These are phyloP conservation scores for Mobula hypostoma DNA, from an alignment of 2,113 vertebrate species.

Conservation along the genomic window DNA sequence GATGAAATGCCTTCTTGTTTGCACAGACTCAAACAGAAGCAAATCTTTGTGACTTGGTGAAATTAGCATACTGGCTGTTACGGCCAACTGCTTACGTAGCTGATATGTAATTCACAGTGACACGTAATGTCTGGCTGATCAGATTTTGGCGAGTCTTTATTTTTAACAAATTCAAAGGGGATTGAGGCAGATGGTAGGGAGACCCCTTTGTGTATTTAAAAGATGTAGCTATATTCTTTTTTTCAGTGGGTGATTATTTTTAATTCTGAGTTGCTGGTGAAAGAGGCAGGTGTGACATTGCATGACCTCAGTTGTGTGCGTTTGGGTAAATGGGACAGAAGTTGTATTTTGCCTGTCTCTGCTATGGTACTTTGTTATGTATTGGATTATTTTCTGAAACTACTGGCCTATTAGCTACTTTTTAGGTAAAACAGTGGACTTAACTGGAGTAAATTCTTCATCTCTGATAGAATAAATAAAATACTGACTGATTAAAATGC, in stretches of 20 bases:
- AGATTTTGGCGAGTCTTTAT: slow-evolving; percentile 49
- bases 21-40: slow-evolving; percentile 53
- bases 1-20: slow-evolving; percentile 59
- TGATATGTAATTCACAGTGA: slow-evolving; percentile 38
- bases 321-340: slow-evolving; percentile 36
- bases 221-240: slow-evolving; percentile 36
- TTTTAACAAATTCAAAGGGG: slow-evolving; percentile 50
- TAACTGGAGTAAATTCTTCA: neutral
- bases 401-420: slow-evolving; percentile 14
- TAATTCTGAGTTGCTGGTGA: slow-evolving; percentile 33
- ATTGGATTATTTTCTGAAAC: slow-evolving; percentile 26
- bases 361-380: slow-evolving; percentile 24
- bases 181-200: slow-evolving; percentile 47
- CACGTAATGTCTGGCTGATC: slow-evolving; percentile 45
- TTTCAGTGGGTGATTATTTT: slow-evolving; percentile 38
- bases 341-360: slow-evolving; percentile 33
- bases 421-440: neutral
- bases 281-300: slow-evolving; percentile 38
- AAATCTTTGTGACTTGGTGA: slow-evolving; percentile 52
- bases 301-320: slow-evolving; percentile 35
- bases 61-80: slow-evolving; percentile 52
- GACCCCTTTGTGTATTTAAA: slow-evolving; percentile 49
- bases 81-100: slow-evolving; percentile 35
- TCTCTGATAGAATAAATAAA: neutral
- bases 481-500: neutral